These are phyloP conservation scores for Cladopsammia gracilis DNA, from an alignment of 64 coral and sea anemone species.

Conservation along the genomic window DNA sequence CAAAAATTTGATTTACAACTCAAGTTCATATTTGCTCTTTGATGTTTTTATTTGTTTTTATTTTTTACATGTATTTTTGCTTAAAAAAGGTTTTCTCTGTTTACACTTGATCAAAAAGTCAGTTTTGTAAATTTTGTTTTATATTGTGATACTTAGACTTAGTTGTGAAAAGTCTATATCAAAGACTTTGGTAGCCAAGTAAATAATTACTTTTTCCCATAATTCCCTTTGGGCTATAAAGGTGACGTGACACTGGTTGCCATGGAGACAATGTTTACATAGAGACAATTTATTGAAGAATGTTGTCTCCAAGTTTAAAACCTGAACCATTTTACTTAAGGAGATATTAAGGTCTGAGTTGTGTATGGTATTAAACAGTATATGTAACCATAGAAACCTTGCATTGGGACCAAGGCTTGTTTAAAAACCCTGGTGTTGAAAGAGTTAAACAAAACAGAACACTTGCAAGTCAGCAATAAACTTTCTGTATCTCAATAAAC, in stretches of 20 bases:
- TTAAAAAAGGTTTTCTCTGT: no score
- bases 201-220: background rate
- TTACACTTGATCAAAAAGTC: background rate
- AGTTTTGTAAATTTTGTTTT: background rate
- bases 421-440: no score
- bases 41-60: background rate
- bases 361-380: no score
- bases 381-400: no score
- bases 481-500: no score
- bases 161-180: background rate
- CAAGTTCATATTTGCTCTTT: slow-evolving; percentile 3
- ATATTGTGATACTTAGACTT: background rate
- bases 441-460: no score
- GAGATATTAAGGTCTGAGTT: no score
- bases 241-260: background rate
- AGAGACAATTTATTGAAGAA: background rate
- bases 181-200: slow-evolving; percentile 1
- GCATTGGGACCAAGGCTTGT: no score
- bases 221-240: background rate
- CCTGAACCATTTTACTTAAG: background rate
- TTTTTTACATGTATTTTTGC: background rate
- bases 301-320: background rate
- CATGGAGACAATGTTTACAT: slow-evolving; percentile 4
- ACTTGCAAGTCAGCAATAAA: no score
- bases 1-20: background rate